Conservation (phyloP, 1,140 invertebrate species). For the Eueides isabella region DNA sequence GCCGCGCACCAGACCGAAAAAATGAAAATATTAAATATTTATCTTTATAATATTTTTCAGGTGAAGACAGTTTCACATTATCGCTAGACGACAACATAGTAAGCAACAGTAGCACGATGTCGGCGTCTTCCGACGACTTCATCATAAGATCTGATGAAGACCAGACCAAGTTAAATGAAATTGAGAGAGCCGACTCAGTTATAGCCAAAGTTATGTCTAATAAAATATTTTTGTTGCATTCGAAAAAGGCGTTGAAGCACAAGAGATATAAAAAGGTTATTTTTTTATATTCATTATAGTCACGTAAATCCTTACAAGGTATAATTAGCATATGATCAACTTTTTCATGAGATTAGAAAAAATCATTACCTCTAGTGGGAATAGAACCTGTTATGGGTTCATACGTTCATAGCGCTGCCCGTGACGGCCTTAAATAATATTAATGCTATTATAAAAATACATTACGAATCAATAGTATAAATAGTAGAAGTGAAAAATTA, state of each 20-base stretch:
- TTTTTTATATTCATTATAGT: slow-evolving; percentile 11
- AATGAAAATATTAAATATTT: no score
- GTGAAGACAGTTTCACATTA: slow-evolving; percentile 17
- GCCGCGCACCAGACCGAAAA: no score
- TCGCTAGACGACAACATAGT: slow-evolving; percentile 28
- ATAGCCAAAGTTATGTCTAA: slow-evolving; percentile 67
- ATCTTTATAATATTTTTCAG: background rate
- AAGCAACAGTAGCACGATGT: slow-evolving; percentile 21
- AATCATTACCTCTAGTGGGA: no score
- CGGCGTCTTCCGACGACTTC: slow-evolving; percentile 9
- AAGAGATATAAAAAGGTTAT: slow-evolving; percentile 62
- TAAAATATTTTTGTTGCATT: slow-evolving; percentile 55
- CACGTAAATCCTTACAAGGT: no score
- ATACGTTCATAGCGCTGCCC: no score
- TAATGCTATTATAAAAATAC: no score
- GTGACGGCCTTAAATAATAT: no score
- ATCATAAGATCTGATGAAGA: slow-evolving; percentile 33
- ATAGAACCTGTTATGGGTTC: no score
- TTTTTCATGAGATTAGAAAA: no score
- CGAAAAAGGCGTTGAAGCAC: slow-evolving; percentile 47
- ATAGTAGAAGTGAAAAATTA: no score
- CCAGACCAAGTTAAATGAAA: slow-evolving; percentile 29
- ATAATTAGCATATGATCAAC: no score
- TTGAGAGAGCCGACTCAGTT: slow-evolving; percentile 54
- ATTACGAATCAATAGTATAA: no score